Percentiles rank a stretch among this genome's conserved stretches.
Evolutionary conservation across 2,113 vertebrate species (phyloP).

Genomic region (Dipodomys spectabilis): DNA sequence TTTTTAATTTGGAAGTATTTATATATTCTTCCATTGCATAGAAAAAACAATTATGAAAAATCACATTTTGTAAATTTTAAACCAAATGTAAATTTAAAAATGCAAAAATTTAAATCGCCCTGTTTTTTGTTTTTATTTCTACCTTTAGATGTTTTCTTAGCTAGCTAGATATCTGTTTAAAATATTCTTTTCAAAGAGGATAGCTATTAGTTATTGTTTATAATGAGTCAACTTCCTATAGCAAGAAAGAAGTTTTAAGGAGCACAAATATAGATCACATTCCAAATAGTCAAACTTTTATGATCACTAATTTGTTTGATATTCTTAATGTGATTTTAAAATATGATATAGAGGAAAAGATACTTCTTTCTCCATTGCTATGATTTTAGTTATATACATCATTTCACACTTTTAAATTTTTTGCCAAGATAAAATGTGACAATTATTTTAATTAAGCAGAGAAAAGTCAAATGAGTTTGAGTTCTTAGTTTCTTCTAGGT

Average conservation of each 20-base stretch:
- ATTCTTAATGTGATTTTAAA: neutral
- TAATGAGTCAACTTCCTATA: constrained; percentile 1
- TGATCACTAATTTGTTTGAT: neutral
- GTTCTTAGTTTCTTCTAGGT: constrained; percentile 34
- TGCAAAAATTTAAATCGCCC: neutral
- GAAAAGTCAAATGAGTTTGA: constrained; percentile 30
- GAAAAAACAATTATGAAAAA: too few species aligned
- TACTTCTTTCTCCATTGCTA: neutral
- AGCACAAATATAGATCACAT: constrained; percentile 10
- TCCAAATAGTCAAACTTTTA: constrained; percentile 8
- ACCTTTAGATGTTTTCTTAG: neutral
- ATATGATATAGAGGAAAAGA: constrained; percentile 22
- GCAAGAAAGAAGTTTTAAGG: constrained; percentile 13
- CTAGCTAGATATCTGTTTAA: neutral
- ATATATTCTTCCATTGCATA: neutral
- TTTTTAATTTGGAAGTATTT: neutral
- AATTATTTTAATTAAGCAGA: constrained; percentile 46
- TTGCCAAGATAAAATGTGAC: neutral
- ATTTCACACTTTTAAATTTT: constrained; percentile 50
- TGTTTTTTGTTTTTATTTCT: constrained; percentile 13
- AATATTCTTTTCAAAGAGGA: constrained; percentile 12
- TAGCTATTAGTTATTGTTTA: constrained; percentile 25
- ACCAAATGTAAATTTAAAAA: neutral
- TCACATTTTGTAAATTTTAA: neutral
- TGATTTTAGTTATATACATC: neutral